These are phyloP conservation scores for Toxostoma redivivum DNA, from an alignment of 2,113 vertebrate genomes.

Conservation along the genomic window DNA sequence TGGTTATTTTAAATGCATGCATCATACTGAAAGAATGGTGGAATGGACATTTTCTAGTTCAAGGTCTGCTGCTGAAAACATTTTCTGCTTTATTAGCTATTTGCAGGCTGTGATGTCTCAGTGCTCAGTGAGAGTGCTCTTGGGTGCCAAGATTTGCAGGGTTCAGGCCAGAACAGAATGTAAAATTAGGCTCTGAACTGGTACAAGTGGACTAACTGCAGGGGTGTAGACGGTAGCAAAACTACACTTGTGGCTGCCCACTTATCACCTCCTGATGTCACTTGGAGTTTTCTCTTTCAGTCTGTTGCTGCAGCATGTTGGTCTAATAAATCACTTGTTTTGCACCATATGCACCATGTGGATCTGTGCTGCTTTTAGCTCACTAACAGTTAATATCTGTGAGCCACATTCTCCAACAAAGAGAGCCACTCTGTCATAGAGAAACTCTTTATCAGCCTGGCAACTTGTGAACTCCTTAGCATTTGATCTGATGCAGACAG, in stretches of 20 bases:
- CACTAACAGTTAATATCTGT: neutral
- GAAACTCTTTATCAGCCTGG: conserved; percentile 22
- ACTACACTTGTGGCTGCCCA: neutral
- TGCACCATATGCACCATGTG: neutral
- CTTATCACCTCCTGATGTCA: neutral
- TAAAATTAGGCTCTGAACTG: neutral
- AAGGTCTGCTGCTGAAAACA: conserved; percentile 28
- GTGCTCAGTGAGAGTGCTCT: neutral
- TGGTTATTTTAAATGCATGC: conserved; percentile 30
- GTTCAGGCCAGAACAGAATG: conserved; percentile 13
- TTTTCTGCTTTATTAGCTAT: conserved; percentile 47
- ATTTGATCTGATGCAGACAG: conserved; percentile 18
- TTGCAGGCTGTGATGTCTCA: neutral
- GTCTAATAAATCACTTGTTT: neutral
- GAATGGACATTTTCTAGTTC: conserved; percentile 30
- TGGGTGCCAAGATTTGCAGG: conserved; percentile 12
- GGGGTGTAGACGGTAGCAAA: neutral
- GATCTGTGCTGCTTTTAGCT: neutral
- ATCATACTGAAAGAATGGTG: conserved; percentile 2
- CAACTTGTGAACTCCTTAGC: conserved; percentile 5
- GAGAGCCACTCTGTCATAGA: neutral
- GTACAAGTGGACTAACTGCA: neutral
- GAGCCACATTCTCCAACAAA: neutral
- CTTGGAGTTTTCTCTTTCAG: neutral
- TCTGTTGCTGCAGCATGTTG: neutral